Base-by-base conservation (phyloP, 1,140 invertebrate species). In the Triops cancriformis region DNA sequence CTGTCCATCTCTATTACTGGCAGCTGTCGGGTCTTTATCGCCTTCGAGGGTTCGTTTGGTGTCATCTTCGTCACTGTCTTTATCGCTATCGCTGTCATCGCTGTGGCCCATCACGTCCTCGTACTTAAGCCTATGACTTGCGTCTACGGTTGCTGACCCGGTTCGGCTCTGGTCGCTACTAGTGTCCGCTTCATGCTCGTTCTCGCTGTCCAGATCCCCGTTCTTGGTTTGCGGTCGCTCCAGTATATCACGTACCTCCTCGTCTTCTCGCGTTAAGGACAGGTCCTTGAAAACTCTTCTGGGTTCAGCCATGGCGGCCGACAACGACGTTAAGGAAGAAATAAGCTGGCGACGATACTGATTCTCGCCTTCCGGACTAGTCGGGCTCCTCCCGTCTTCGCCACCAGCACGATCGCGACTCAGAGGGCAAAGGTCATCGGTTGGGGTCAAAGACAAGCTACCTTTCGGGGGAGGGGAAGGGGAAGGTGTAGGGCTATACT, bases 381-480 rank as follows among this genome's bases (percentile, higher is more conserved):
- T 79, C 79, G 51, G 75, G 78, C 18, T 45, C 76, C 14, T 76
- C 79, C 26, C 77, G 79, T 64, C 51, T 10, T 64, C n/a, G 3
- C 51, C 72, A 12, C 37, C 43, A 72, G 74, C 41, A 23, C 42
- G 51, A 75, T 31, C 41, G 74, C 18, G 43, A 18, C 42, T 14
- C 73, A 42, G 18, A 18, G 73, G 73, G 73, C 14, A 23, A 74
- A 74, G 73, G 28, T 37, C 73, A 37, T 26, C 72, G 43, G 51
- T 42, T 74, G 73, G 26, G 72, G 51, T 78, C 42, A 31, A 41
- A 72, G 72, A 23, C 27, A 28, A 73, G 1, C 26, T 27, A 73
- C 28, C 6, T 42, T 74, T 64, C n/a, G 77, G 81, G 79, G 76
- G 79, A 82, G 81, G 78, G 78, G 75, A 79, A 79, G 81, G 80